Base-by-base conservation (phyloP, 2,888 invertebrate genomes). In the Ochropleura plecta region DNA sequence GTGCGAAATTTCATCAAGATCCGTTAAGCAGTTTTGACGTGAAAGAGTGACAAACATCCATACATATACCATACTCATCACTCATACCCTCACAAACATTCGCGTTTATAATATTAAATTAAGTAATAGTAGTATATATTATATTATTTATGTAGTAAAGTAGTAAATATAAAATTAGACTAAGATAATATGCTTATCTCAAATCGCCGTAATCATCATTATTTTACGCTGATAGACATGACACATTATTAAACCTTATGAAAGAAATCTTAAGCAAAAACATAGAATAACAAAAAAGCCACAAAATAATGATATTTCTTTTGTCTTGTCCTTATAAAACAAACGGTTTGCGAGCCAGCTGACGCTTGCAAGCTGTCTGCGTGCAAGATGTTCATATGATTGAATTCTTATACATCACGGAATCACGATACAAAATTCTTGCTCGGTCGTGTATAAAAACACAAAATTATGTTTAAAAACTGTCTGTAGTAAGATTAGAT, bases 291-390 rank as follows among this genome's bases (percentile, higher is more conserved):
- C 62, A 62, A 20, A 64, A 79, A 63, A 59, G 2, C 12, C 18
- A 44, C 12, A 63, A 30, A n/a, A n/a, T n/a, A n/a, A 20, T 40
- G 0, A 12, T 60, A n/a, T 60, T 76, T 82, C 10, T 18, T 68
- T 42, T 18, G 78, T 63, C 87, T 59, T 79, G 80, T 87, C 88
- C 84, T 83, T 40, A 76, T 64, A 66, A 86, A 82, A 68, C 81
- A 65, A 73, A 77, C 86, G 73, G 70, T 46, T 40, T 10, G 42
- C 49, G 64, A 73, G 64, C 77, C 86, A 88, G 81, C 88, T 86
- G 84, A 79, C 84, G 80, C 72, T 81, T 78, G 84, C 76, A 78
- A 79, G 49, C 81, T 30, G 55, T 73, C 73, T 64, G 57, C 49
- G 75, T 81, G 81, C 75, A 72, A 30, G 67, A 78, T 30, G 57